Evolutionary conservation across 2,888 invertebrate genomes (phyloP).

Genomic region (Ennomos fuscantarius): DNA sequence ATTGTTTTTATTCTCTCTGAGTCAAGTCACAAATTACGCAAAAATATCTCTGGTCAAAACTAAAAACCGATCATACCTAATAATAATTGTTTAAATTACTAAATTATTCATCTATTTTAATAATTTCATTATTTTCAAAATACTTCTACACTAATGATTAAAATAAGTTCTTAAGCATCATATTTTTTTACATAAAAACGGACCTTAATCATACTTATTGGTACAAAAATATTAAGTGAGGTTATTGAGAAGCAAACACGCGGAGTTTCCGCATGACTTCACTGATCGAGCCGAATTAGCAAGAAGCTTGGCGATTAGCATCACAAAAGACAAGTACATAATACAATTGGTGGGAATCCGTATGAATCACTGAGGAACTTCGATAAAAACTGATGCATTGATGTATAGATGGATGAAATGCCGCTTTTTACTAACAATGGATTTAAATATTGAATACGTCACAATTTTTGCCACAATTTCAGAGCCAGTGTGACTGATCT

Average conservation of each 20-base stretch:
- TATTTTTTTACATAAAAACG: slow-evolving; percentile 28
- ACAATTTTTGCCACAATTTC: background rate
- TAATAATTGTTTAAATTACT: no score
- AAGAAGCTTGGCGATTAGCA: slow-evolving; percentile 23
- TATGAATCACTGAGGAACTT: slow-evolving; percentile 45
- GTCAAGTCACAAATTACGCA: no score
- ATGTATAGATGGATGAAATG: background rate
- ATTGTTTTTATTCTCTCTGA: no score
- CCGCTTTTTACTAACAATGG: slow-evolving; percentile 9
- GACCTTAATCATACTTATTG: slow-evolving; percentile 24
- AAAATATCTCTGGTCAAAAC: no score
- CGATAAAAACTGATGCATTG: slow-evolving; percentile 10
- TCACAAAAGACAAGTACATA: slow-evolving; percentile 1
- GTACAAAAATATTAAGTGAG: slow-evolving; percentile 43
- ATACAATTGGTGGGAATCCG: slow-evolving; percentile 39
- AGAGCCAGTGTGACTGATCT: background rate
- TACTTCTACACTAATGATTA: no score
- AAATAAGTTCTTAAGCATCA: background rate
- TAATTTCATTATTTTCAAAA: no score
- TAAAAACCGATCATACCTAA: no score
- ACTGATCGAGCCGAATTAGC: slow-evolving; percentile 33
- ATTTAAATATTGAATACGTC: background rate
- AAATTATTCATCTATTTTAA: no score
- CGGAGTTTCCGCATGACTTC: slow-evolving; percentile 54
- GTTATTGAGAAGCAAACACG: slow-evolving; percentile 42